Conservation (phyloP, 2,797 vertebrate species). For the Xerus rutilus region DNA sequence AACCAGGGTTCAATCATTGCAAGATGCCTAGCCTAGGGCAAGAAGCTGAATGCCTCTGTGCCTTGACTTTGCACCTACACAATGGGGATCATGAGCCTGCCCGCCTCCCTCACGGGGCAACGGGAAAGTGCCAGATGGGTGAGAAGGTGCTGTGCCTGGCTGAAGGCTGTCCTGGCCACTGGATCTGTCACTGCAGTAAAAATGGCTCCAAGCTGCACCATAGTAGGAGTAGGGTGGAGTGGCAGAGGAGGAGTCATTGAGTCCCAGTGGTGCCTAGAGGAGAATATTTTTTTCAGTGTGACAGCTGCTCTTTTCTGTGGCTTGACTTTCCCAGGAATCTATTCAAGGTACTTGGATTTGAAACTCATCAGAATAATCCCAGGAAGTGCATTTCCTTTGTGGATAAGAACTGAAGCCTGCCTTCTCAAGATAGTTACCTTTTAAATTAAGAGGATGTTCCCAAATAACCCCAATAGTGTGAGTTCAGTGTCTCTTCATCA, state of each 20-base stretch:
- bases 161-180: neutral
- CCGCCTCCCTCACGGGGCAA: neutral
- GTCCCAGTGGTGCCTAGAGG: neutral
- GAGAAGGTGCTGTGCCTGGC: neutral
- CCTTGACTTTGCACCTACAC: neutral
- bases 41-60: neutral
- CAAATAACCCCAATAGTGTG: neutral
- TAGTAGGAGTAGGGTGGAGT: neutral
- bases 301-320: conserved; percentile 27
- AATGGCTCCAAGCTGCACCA: neutral
- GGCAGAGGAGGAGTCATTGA: neutral
- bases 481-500: neutral
- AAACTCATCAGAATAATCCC: neutral
- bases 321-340: conserved; percentile 9
- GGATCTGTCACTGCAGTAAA: neutral
- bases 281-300: neutral
- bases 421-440: neutral
- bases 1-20: fast-evolving
- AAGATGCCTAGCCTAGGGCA: neutral
- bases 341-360: neutral
- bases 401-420: neutral
- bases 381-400: neutral
- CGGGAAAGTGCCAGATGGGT: neutral
- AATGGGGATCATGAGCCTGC: neutral
- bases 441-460: neutral